Conservation (phyloP, 2,113 vertebrate species). For the Nothocercus nigrocapillus region DNA sequence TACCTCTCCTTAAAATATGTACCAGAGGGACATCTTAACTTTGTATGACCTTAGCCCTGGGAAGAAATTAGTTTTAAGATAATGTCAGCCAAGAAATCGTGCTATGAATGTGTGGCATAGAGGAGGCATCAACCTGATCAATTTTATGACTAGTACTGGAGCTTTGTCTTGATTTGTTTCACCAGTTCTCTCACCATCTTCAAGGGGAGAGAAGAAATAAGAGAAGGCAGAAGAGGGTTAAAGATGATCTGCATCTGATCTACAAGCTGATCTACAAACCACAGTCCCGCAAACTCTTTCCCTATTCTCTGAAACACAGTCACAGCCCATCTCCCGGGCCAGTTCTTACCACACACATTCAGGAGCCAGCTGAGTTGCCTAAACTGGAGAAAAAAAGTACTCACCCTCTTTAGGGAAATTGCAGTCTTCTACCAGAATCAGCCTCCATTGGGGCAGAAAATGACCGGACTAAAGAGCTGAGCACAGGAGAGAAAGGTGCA, state of each 20-base stretch:
- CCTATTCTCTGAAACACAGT: not conserved
- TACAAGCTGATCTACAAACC: not conserved
- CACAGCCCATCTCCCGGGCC: not conserved
- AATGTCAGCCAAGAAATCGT: not conserved
- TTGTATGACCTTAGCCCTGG: not conserved
- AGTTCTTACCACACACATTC: not conserved
- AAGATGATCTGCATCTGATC: not conserved
- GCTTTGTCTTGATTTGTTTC: not conserved
- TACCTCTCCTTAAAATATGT: not conserved
- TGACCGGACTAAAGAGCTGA: not conserved
- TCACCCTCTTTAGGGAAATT: not conserved
- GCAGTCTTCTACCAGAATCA: not conserved
- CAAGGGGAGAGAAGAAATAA: not conserved
- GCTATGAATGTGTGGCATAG: accelerated
- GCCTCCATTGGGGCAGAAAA: not conserved
- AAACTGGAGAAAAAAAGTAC: not conserved
- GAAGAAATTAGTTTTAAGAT: not conserved
- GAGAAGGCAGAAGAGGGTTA: not conserved
- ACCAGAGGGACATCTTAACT: not conserved
- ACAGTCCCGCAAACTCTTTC: not conserved
- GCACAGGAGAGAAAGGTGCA: not conserved
- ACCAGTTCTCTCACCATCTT: not conserved
- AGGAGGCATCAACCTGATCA: not conserved
- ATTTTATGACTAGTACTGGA: not conserved
- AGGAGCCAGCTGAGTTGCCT: not conserved